phyloP scores from a whole-genome alignment of 2,888 invertebrate species.

The Parapristionchus giblindavisi region DNA sequence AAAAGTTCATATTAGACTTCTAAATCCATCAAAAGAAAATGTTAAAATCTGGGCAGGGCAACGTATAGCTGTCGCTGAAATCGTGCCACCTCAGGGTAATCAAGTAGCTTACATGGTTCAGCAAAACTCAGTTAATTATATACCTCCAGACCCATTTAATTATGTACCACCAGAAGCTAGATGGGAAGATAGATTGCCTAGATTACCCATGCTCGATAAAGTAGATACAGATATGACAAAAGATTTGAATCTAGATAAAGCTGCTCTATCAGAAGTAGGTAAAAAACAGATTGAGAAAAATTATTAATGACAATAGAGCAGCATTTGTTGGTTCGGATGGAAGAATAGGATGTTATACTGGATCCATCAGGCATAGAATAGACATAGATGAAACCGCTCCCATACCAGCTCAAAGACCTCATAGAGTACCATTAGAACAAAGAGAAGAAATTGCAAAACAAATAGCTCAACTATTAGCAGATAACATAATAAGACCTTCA shows the following conservation, averaged over 20 bases:
- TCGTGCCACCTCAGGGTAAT: not conserved
- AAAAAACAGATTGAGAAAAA: not conserved
- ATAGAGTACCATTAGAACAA: not conserved
- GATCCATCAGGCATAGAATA: not conserved
- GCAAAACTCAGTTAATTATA: not conserved
- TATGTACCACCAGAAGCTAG: slow-evolving; percentile 22
- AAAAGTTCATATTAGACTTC: not conserved
- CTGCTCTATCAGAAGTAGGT: not conserved
- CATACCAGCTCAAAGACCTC: not conserved
- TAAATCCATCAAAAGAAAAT: not conserved
- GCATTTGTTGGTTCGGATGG: not conserved
- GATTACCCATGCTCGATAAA: too few species aligned
- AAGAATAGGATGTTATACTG: slow-evolving; percentile 1
- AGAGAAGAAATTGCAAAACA: not conserved
- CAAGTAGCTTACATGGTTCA: not conserved
- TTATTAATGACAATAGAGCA: not conserved
- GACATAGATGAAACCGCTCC: not conserved
- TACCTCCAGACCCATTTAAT: too few species aligned
- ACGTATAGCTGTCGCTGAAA: not conserved
- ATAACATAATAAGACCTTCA: not conserved
- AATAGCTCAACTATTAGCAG: not conserved
- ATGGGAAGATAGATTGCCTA: slow-evolving; percentile 20
- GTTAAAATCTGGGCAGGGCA: slow-evolving; percentile 15
- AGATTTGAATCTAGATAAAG: not conserved
- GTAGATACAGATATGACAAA: too few species aligned